These are phyloP conservation scores for Dipodomys ordii DNA, from an alignment of 2,113 vertebrate species.

Conservation along the genomic window DNA sequence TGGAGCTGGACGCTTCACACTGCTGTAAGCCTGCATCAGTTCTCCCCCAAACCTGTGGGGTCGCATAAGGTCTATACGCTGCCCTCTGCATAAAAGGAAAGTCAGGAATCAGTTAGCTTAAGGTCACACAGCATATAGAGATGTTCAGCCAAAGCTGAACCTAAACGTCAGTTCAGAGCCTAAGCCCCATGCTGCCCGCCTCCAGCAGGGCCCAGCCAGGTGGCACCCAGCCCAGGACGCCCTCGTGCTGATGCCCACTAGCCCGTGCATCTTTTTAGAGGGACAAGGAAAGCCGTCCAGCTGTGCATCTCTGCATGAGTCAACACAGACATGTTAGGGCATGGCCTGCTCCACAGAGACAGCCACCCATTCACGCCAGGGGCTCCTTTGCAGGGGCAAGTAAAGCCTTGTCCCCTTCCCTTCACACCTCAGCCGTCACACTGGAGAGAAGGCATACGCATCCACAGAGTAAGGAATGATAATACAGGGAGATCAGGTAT, in stretches of 20 bases:
- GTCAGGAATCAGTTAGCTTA: background rate
- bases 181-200: background rate
- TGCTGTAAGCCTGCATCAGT: fast-evolving
- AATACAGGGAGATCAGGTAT: background rate
- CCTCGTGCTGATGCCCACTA: too few species aligned
- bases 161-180: background rate
- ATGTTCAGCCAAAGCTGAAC: background rate
- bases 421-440: background rate
- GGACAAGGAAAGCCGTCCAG: background rate
- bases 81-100: background rate
- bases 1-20: fast-evolving
- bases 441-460: background rate
- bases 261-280: background rate
- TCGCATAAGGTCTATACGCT: background rate
- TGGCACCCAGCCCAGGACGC: background rate
- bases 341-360: background rate
- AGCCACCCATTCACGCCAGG: conserved; percentile 67
- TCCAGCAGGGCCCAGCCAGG: background rate
- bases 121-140: background rate
- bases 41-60: background rate
- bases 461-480: background rate
- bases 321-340: conserved; percentile 20
- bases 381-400: conserved; percentile 55
- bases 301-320: conserved; percentile 2
- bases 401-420: conserved; percentile 39